Conservation (phyloP, 2,797 vertebrate genomes). For the Phataginus tricuspis region DNA sequence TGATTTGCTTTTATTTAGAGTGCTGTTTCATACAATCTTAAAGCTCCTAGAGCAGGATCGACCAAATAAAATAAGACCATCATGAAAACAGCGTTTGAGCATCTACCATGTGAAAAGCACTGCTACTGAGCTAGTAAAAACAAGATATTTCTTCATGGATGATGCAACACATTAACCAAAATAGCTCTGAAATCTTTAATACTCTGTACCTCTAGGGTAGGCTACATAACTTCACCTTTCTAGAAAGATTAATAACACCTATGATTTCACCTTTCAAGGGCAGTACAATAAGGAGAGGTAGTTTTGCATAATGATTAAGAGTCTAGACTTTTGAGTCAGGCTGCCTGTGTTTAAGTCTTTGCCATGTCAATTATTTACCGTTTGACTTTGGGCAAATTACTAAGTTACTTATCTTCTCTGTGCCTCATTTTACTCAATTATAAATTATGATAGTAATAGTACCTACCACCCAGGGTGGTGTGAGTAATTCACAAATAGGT, state of each 20-base stretch:
- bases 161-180: slow-evolving; percentile 3
- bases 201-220: background rate
- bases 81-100: background rate
- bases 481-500: slow-evolving; percentile 18
- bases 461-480: background rate
- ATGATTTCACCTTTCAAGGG: slow-evolving; percentile 21
- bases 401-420: background rate
- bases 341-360: slow-evolving; percentile 3
- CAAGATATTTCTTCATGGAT: background rate
- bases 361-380: background rate
- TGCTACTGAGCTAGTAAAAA: background rate
- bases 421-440: background rate
- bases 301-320: background rate
- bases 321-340: background rate
- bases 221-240: background rate
- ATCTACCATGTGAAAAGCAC: background rate
- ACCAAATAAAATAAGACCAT: slow-evolving; percentile 6
- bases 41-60: background rate
- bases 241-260: slow-evolving; percentile 39
- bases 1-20: background rate
- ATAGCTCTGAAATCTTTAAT: slow-evolving; percentile 27
- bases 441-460: slow-evolving; percentile 25
- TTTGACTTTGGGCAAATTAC: slow-evolving; percentile 8
- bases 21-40: background rate
- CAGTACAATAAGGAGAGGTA: background rate